Conservation (phyloP, 1,140 invertebrate genomes). For the Araneus ventricosus region DNA sequence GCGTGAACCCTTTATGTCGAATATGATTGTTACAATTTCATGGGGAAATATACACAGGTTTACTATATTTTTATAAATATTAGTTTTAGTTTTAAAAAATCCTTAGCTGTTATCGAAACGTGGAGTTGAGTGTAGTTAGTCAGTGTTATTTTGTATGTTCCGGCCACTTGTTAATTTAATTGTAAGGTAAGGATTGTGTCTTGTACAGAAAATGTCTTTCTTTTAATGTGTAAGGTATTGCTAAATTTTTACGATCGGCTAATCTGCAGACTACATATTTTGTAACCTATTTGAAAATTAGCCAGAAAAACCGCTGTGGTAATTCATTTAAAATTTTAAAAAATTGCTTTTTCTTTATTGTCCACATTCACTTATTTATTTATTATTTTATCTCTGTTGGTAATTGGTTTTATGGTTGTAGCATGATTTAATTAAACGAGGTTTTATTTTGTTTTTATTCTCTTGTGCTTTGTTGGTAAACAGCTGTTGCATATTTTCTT, state of each 20-base stretch:
- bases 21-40: neutral
- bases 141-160: slow-evolving; percentile 33
- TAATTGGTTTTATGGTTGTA: neutral
- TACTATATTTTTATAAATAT: slow-evolving; percentile 4
- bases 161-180: slow-evolving; percentile 67
- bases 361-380: too few species aligned
- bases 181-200: neutral
- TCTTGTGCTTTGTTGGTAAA: neutral
- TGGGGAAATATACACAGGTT: neutral
- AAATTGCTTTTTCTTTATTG: too few species aligned
- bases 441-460: neutral
- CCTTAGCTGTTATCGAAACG: neutral
- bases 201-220: slow-evolving; percentile 14
- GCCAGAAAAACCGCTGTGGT: too few species aligned
- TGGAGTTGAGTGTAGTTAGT: neutral
- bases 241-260: neutral
- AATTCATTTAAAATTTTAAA: too few species aligned
- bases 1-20: neutral
- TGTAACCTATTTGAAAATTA: too few species aligned
- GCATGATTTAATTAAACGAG: neutral
- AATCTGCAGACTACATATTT: too few species aligned
- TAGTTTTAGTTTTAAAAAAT: neutral
- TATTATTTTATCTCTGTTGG: too few species aligned
- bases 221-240: neutral
- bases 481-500: slow-evolving; percentile 28